Base-by-base conservation (phyloP, 2,797 vertebrate species). In the Sebastes nivosus region DNA sequence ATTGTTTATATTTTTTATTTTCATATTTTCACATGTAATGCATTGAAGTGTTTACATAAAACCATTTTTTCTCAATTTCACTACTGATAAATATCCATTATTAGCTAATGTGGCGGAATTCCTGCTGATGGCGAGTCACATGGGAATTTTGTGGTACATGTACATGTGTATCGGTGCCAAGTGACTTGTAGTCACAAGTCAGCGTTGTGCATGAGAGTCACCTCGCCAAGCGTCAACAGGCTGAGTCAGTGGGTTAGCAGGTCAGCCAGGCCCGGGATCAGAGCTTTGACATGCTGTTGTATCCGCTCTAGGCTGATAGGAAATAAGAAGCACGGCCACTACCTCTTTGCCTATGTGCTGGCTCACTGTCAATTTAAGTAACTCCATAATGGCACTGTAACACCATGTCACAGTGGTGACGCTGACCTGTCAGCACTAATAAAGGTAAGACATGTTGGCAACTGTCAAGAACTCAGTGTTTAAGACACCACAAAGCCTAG, bases 191-290 rank as follows among this genome's bases (percentile, higher is more conserved):
- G 16, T 50, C 42, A 50, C 16, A 8, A 90, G 76, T 50, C 60
- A 59, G 67, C 76, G 65, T 77, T 81, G 66, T 82, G 57, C 16
- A 8, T 73, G 58, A 11, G 50, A 67, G 67, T 54, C 18, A 29
- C 63, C 79, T 57, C 55, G 46, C 77, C 77, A 27, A 52, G 57
- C 69, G 1, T 82, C 82, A 88, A 75, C 79, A 69, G 81, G 81
- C 77, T 73, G 67, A 86, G 85, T 83, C 84, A 92, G 73, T 89
- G 72, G 92, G 89, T 92, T 89, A 94, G 79, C 90, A 84, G 93
- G 91, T 93, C 91, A 94, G 90, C 67, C 77, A 85, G 85, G 76
- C 72, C 46, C 38, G 13, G 76, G 78, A 83, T 85, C 74, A 93
- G 80, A 80, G 82, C 70, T 87, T 73, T 74, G 71, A 87, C 75